These are phyloP conservation scores for Pogonophryne albipinna DNA, from an alignment of 2,797 vertebrate genomes.

Conservation along the genomic window DNA sequence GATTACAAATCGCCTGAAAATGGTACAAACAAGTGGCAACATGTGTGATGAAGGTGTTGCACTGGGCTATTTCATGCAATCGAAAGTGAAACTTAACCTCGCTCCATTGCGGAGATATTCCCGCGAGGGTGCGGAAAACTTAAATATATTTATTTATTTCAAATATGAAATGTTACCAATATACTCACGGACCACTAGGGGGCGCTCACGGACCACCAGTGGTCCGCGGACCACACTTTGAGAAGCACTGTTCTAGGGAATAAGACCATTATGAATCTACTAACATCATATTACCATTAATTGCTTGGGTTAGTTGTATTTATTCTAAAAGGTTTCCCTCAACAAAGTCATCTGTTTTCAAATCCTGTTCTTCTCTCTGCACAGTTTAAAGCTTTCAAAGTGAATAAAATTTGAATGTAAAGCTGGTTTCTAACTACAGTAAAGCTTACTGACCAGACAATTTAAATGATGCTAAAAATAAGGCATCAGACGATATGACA, in stretches of 20 bases:
- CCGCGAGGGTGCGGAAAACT: too few relatives aligned
- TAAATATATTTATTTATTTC: too few relatives aligned
- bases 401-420: not conserved
- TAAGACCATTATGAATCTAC: not conserved
- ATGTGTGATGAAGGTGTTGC: too few relatives aligned
- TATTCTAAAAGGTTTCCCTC: not conserved
- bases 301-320: not conserved
- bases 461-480: constrained; percentile 18
- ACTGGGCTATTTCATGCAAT: too few relatives aligned
- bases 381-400: constrained; percentile 26
- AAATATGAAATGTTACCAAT: too few relatives aligned
- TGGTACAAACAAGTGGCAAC: too few relatives aligned
- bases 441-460: constrained; percentile 25
- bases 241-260: not conserved
- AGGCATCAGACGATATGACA: not conserved
- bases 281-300: not conserved
- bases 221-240: too few relatives aligned
- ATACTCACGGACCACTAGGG: too few relatives aligned
- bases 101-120: too few relatives aligned
- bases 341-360: not conserved
- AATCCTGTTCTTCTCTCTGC: not conserved
- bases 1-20: too few relatives aligned
- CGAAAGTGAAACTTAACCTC: too few relatives aligned
- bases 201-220: too few relatives aligned
- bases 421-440: not conserved